A percentile compares a stretch with the other conserved stretches of the same genome.
phyloP scores from a whole-genome alignment of 2,888 invertebrate species.

The Eudemis profundana region DNA sequence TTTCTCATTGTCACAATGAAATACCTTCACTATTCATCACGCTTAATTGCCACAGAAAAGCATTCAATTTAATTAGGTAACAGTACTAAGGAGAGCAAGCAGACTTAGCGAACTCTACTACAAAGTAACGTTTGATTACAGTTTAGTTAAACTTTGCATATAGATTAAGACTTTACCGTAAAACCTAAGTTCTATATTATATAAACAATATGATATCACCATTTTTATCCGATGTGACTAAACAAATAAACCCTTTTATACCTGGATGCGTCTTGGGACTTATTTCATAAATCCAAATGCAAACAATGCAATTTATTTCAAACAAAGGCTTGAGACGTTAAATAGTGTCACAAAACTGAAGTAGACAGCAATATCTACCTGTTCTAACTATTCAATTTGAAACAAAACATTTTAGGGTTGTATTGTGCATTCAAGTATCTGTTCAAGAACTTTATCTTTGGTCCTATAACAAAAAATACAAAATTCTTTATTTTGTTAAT shows the following conservation, averaged over 20 bases:
- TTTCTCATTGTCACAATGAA: conserved; percentile 34
- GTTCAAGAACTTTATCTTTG: conserved; percentile 8
- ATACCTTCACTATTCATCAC: conserved; percentile 30
- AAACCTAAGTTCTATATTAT: background rate
- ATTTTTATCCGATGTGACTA: conserved; percentile 8
- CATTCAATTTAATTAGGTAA: conserved; percentile 12
- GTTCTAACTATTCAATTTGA: conserved; percentile 25
- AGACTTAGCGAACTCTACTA: too few relatives aligned
- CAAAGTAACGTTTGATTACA: background rate
- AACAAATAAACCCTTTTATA: conserved; percentile 27
- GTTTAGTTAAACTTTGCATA: background rate
- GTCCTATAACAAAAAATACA: too few relatives aligned
- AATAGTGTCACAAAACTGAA: conserved; percentile 28
- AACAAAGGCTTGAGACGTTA: conserved; percentile 30
- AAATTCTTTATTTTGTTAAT: too few relatives aligned
- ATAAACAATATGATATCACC: background rate
- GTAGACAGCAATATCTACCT: conserved; percentile 22
- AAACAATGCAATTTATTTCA: conserved; percentile 32
- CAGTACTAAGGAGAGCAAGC: background rate
- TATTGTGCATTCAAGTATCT: background rate
- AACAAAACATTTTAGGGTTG: conserved; percentile 19
- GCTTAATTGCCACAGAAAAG: conserved; percentile 17
- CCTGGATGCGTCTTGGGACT: conserved; percentile 11
- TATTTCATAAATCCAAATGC: conserved; percentile 18
- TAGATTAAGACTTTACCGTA: background rate